Percentiles rank a stretch among this genome's conserved stretches.
phyloP scores from a whole-genome alignment of 1,140 invertebrate genomes.

The Pristionchus pacificus region DNA sequence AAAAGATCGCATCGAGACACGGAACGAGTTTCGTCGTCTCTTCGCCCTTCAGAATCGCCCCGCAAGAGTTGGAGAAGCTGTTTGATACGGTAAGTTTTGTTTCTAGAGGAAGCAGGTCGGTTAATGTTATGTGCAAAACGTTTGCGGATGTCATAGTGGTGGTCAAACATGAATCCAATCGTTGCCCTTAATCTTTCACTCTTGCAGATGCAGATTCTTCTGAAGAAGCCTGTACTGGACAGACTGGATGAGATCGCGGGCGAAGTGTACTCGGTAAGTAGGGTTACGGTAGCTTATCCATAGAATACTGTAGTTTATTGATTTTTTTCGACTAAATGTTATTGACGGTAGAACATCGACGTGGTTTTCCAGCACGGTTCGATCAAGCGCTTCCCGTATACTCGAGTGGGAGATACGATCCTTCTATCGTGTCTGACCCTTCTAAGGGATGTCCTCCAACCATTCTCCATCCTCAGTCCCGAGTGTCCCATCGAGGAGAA shows the following conservation, averaged over 20 bases:
- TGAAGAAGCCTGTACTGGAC: constrained; percentile 10
- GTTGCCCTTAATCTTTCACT: not conserved
- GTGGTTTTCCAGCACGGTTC: constrained; percentile 58
- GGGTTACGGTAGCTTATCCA: constrained; percentile 9
- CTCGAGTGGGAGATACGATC: constrained; percentile 86
- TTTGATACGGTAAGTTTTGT: constrained; percentile 21
- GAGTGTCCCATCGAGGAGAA: constrained; percentile 72
- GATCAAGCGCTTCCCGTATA: constrained; percentile 76
- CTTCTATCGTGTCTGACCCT: constrained; percentile 87
- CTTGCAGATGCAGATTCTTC: constrained; percentile 20
- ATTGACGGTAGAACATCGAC: constrained; percentile 36
- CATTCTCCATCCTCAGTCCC: constrained; percentile 35
- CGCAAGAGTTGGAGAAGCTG: constrained; percentile 14
- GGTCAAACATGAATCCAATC: constrained; percentile 4
- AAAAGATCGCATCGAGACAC: constrained; percentile 30
- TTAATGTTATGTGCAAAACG: no score
- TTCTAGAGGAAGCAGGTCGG: no score
- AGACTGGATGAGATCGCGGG: constrained; percentile 11
- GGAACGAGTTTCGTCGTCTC: constrained; percentile 20
- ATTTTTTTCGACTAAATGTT: constrained; percentile 24
- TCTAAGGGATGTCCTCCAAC: constrained; percentile 80
- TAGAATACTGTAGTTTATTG: constrained; percentile 5
- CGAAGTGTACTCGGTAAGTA: not conserved
- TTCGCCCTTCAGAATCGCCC: not conserved
- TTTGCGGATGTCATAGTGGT: no score